These are phyloP conservation scores for Apogon talboti DNA, from an alignment of 2,797 vertebrate genomes.

Conservation along the genomic window DNA sequence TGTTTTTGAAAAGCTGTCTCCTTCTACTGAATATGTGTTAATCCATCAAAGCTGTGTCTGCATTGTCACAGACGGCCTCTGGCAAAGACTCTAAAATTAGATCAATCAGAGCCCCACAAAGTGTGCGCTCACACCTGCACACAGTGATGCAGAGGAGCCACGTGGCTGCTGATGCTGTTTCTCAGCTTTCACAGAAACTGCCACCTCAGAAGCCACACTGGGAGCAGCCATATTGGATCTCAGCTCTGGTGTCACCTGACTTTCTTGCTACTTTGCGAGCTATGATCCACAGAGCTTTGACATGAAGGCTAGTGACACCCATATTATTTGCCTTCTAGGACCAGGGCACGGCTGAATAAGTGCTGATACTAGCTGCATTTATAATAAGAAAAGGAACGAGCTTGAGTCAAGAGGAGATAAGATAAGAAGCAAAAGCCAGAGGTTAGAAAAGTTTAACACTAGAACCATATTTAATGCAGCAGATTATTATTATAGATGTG, in stretches of 20 bases:
- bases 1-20: constrained; percentile 7
- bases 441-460: constrained; percentile 2
- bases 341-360: background rate
- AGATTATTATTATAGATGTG: background rate
- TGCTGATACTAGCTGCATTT: constrained; percentile 24
- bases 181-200: constrained; percentile 73
- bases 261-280: constrained; percentile 56
- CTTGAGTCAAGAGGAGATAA: constrained; percentile 5
- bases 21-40: constrained; percentile 15
- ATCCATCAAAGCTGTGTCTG: constrained; percentile 30
- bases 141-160: constrained; percentile 72
- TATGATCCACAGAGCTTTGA: constrained; percentile 20
- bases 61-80: constrained; percentile 11
- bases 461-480: background rate
- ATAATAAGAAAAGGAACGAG: background rate
- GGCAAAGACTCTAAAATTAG: constrained; percentile 68
- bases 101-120: constrained; percentile 52
- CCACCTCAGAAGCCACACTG: constrained; percentile 75
- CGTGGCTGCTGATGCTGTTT: constrained; percentile 71
- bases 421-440: constrained; percentile 14
- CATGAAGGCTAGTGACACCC: background rate
- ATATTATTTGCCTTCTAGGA: constrained; percentile 20
- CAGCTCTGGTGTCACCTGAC: constrained; percentile 74
- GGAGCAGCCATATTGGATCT: constrained; percentile 77
- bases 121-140: constrained; percentile 68